A percentile compares a stretch with the other conserved stretches of the same genome.
Conservation (phyloP, 2,113 vertebrate species). For the Rattus norvegicus region GRCr8 NC_086020.1:35673001-35673500, state of each 20-base stretch:
- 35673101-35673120: background rate
- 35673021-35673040: background rate
- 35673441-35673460: background rate
- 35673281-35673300: no score
- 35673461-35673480: background rate
- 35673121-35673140: background rate
- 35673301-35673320: no score
- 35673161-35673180: background rate
- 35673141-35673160: background rate
- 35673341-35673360: background rate
- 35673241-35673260: background rate
- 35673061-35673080: background rate
- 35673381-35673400: background rate
- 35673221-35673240: slow-evolving; percentile 1
- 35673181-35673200: background rate
- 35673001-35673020: background rate
- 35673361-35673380: background rate
- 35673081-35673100: background rate
- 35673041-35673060: background rate
- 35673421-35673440: background rate
- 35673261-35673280: background rate
- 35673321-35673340: background rate
- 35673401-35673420: background rate
- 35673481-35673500: background rate
- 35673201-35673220: background rate